Conservation (phyloP, 2,113 vertebrate species). For the Phylloscopus trochiloides region DNA sequence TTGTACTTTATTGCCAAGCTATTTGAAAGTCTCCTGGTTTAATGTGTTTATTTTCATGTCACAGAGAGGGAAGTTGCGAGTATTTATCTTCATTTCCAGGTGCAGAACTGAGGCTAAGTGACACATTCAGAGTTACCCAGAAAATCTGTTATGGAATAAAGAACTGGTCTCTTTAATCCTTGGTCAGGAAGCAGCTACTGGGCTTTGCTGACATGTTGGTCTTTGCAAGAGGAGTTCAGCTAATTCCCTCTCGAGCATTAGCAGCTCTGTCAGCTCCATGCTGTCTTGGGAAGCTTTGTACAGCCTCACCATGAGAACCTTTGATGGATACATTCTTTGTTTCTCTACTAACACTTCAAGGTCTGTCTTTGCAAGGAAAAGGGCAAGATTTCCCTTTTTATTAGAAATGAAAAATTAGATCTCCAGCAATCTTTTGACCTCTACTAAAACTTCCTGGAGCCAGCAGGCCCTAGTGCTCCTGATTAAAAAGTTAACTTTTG, state of each 20-base stretch:
- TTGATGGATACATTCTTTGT: slow-evolving; percentile 29
- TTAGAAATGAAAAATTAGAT: slow-evolving; percentile 40
- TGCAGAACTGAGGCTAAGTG: not conserved
- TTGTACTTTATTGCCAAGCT: slow-evolving; percentile 27
- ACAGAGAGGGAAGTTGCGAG: slow-evolving; percentile 21
- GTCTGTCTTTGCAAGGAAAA: slow-evolving; percentile 41
- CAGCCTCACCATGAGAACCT: not conserved
- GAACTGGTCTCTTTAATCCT: not conserved
- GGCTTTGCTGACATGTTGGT: not conserved
- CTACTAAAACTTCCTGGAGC: slow-evolving; percentile 36
- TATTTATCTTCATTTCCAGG: slow-evolving; percentile 60
- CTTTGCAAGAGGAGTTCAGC: not conserved
- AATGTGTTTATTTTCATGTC: slow-evolving; percentile 50
- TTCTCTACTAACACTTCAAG: slow-evolving; percentile 25
- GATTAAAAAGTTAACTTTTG: slow-evolving; percentile 39
- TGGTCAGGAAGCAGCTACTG: not conserved
- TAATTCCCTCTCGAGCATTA: not conserved
- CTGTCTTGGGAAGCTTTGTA: not conserved
- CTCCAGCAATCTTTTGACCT: slow-evolving; percentile 40
- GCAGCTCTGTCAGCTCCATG: not conserved
- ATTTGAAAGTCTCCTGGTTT: slow-evolving; percentile 27
- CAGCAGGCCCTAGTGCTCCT: not conserved
- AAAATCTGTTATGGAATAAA: slow-evolving; percentile 26
- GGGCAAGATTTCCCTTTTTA: slow-evolving; percentile 52
- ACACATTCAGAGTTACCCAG: not conserved